phyloP scores from a whole-genome alignment of 2,113 vertebrate genomes.

The Progne subis region DNA sequence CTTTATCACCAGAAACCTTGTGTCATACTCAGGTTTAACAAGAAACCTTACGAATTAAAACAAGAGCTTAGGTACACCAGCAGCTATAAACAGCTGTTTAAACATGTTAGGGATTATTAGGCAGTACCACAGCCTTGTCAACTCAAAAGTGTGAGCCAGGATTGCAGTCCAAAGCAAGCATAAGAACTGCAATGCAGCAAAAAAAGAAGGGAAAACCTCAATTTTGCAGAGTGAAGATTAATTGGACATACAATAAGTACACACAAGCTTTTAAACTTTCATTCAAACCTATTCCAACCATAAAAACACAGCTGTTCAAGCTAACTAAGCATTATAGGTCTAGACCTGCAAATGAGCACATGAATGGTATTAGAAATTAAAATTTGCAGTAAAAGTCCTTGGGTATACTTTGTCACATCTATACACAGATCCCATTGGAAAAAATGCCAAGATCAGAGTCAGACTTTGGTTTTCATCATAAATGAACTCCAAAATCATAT shows the following conservation, averaged over 20 bases:
- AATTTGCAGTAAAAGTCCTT: constrained; percentile 27
- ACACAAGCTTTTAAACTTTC: constrained; percentile 27
- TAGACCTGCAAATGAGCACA: constrained; percentile 56
- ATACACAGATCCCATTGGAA: neutral
- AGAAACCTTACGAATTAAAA: constrained; percentile 29
- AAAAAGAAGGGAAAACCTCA: neutral
- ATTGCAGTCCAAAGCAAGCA: constrained; percentile 62
- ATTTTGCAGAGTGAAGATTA: constrained; percentile 40
- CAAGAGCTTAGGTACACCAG: constrained; percentile 6
- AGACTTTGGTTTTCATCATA: neutral
- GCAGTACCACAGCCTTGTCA: constrained; percentile 46
- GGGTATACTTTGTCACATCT: neutral
- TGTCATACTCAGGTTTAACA: constrained; percentile 36
- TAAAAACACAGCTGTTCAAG: constrained; percentile 62
- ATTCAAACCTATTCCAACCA: constrained; percentile 26
- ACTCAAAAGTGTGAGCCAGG: constrained; percentile 50
- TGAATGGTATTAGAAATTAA: constrained; percentile 45
- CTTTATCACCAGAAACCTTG: neutral
- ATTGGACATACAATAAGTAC: constrained; percentile 27
- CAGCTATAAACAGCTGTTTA: constrained; percentile 63
- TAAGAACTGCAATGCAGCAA: neutral
- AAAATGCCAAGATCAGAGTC: neutral
- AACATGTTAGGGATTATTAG: constrained; percentile 57
- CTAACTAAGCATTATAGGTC: constrained; percentile 56
- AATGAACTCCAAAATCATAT: neutral